These are phyloP conservation scores for Pygoscelis adeliae DNA, from an alignment of 2,113 vertebrate genomes.

Conservation along the genomic window DNA sequence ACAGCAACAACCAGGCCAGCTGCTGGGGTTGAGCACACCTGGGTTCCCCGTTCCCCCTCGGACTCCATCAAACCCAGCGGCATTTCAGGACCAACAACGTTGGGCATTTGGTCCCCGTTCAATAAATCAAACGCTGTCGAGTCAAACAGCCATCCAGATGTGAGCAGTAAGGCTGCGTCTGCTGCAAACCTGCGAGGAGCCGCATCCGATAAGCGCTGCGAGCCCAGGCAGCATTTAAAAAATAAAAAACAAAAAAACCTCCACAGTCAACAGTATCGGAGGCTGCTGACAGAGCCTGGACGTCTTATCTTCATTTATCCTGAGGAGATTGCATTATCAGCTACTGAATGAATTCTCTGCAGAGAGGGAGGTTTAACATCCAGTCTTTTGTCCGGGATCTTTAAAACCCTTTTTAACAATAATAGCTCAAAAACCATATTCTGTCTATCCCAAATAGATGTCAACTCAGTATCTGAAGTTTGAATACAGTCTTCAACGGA, in stretches of 20 bases:
- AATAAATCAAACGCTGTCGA: accelerated
- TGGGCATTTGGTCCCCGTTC: accelerated
- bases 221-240: not conserved
- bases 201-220: accelerated
- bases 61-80: not conserved
- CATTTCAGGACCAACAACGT: accelerated
- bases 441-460: not conserved
- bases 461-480: not conserved
- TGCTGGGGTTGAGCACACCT: accelerated
- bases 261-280: accelerated
- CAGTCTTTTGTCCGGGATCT: not conserved
- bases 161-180: accelerated
- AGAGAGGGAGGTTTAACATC: not conserved
- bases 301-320: not conserved
- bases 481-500: not conserved
- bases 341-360: not conserved
- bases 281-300: not conserved
- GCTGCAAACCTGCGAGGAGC: not conserved
- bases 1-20: not conserved
- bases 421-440: not conserved
- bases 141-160: accelerated
- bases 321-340: not conserved
- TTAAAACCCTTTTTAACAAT: not conserved
- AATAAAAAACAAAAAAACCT: not conserved
- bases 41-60: accelerated